Conservation (phyloP, 2,797 vertebrate genomes). For the Coregonus sp. region DNA sequence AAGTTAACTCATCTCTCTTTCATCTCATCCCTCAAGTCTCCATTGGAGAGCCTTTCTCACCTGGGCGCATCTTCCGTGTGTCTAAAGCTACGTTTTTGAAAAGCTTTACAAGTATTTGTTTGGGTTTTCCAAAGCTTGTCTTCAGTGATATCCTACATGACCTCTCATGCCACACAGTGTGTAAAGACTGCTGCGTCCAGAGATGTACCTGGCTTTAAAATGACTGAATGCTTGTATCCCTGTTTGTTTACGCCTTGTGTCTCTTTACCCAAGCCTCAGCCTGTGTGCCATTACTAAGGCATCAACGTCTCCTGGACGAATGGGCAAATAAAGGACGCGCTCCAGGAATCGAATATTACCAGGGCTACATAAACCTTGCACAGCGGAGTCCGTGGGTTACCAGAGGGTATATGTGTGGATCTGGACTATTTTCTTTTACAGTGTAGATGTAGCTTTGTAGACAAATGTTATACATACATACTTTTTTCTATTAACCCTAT, state of each 20-base stretch:
- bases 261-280: constrained; percentile 22
- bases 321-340: too few relatives aligned
- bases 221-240: not conserved
- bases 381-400: not conserved
- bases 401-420: not conserved
- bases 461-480: not conserved
- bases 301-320: not conserved
- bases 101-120: not conserved
- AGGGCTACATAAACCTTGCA: not conserved
- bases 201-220: constrained; percentile 1
- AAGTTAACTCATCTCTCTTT: constrained; percentile 21
- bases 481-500: too few relatives aligned
- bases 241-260: constrained; percentile 48
- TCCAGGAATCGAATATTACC: constrained; percentile 2
- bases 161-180: not conserved
- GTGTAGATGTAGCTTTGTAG: not conserved
- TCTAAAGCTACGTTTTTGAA: not conserved
- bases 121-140: not conserved
- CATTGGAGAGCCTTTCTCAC: not conserved
- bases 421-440: not conserved
- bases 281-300: constrained; percentile 10
- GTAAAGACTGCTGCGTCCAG: not conserved
- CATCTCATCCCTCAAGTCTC: not conserved
- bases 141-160: not conserved
- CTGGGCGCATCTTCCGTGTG: not conserved